Percentiles rank a stretch among this genome's conserved stretches.
These are phyloP conservation scores for Tetragnatha versicolor DNA, from an alignment of 1,140 invertebrate genomes.

Conservation along the genomic window DNA sequence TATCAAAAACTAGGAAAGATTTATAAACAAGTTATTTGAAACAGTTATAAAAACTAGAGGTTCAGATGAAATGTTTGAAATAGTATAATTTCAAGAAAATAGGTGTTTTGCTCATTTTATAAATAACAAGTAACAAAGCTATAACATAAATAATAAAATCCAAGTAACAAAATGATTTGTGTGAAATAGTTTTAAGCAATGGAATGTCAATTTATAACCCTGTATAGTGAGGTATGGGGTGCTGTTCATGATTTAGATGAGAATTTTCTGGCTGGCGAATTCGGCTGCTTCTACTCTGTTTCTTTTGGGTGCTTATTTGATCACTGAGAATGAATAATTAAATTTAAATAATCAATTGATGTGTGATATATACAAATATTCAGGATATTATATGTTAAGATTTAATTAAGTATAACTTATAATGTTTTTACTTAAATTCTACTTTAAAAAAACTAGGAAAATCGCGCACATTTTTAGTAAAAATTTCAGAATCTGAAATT, in stretches of 20 bases:
- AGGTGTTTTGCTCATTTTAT: no score
- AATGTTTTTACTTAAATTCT: not conserved
- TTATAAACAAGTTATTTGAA: no score
- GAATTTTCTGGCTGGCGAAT: slow-evolving; percentile 14
- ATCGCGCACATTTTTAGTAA: not conserved
- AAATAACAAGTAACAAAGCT: no score
- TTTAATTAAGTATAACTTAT: no score
- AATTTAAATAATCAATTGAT: not conserved
- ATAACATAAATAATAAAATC: no score
- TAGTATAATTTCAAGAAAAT: no score
- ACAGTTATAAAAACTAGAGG: no score
- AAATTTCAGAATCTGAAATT: not conserved
- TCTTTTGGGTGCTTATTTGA: slow-evolving; percentile 28
- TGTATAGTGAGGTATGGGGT: slow-evolving; percentile 47
- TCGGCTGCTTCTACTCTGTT: slow-evolving; percentile 6
- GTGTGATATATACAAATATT: not conserved
- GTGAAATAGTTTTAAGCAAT: no score
- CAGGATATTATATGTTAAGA: not conserved
- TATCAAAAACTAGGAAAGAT: no score
- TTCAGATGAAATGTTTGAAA: no score
- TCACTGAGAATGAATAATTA: slow-evolving; percentile 3
- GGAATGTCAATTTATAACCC: slow-evolving; percentile 48
- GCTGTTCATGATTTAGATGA: slow-evolving; percentile 6
- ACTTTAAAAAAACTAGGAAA: not conserved
- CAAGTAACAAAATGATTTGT: no score